Base-by-base conservation (phyloP, 2,797 vertebrate genomes). In the Sebastes itinus region DNA sequence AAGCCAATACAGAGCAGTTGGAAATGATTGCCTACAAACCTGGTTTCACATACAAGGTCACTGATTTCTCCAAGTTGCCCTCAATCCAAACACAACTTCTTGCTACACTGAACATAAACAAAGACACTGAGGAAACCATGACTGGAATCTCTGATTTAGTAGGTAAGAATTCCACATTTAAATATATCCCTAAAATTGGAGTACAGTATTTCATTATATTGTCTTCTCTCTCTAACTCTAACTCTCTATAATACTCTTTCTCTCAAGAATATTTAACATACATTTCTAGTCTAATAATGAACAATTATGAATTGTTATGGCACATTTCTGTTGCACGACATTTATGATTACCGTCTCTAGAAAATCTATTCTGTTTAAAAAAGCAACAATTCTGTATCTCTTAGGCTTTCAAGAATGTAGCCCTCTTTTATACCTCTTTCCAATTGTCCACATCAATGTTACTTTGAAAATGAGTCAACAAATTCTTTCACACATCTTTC, bases 1-100 rank as follows among this genome's bases (percentile, higher is more conserved):
- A 96, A 23, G 96, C 96, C 0, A 94, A 96, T 86, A 27, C 3
- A 42, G 42, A 65, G 62, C 35, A 98, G 70, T 88, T 98, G 94
- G 96, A 96, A 92, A 93, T 92, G 4, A 95, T 98, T 92, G 96
- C 95, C 63, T 96, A 95, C 60, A 81, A 96, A 73, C 96, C 97
- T 0, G 94, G 93, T 84, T 97, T 97, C 23, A 95, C 93, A 0
- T 88, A 96, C 90, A 89, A 93, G 54, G 93, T 97, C 64, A 90
- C 94, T 7, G 92, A 95, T 79, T 95, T 97, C 88, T 92, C 61
- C 72, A 89, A 96, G 71, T 93, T 98, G 83, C 89, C 89, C 28
- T 92, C 88, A 0, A 79, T 97, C 81, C 94, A 96, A 77, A 92
- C 95, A 81, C 85, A 92, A 66, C 63, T 95, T 84, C 25, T 92